Conservation (phyloP, 2,797 vertebrate species). For the Cossypha caffra region DNA sequence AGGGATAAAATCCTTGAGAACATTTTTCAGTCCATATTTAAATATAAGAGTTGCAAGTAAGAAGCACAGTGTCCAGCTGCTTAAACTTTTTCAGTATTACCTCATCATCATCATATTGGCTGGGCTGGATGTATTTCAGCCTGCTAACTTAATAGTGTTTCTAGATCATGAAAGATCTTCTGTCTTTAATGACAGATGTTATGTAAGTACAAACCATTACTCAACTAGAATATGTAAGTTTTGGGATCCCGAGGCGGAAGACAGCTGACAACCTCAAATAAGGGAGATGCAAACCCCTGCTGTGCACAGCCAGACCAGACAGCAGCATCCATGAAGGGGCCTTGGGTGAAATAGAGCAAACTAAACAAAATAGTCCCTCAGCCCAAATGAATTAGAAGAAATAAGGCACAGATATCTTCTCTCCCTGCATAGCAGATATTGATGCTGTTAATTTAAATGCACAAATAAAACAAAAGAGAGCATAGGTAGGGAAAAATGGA, state of each 20-base stretch:
- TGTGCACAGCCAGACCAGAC: not conserved
- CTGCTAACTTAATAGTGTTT: not conserved
- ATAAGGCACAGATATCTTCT: not conserved
- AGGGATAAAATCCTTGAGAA: not conserved
- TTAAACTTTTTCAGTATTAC: not conserved
- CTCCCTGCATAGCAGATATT: not conserved
- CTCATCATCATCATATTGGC: not conserved
- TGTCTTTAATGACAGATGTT: not conserved
- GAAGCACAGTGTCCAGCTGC: not conserved
- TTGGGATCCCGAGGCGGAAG: not conserved
- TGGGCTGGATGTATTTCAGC: not conserved
- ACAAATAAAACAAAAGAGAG: not conserved
- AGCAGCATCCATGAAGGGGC: not conserved
- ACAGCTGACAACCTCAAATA: not conserved
- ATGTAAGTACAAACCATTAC: not conserved
- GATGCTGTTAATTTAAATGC: not conserved
- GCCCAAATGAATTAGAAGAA: not conserved
- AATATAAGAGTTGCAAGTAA: not conserved
- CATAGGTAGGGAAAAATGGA: not conserved
- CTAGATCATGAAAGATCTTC: not conserved
- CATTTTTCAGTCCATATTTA: not conserved
- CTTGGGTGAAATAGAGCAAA: not conserved
- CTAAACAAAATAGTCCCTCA: not conserved
- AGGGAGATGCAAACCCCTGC: not conserved
- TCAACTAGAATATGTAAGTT: not conserved